phyloP scores from a whole-genome alignment of 2,888 invertebrate species.

The Argyresthia albistria region DNA sequence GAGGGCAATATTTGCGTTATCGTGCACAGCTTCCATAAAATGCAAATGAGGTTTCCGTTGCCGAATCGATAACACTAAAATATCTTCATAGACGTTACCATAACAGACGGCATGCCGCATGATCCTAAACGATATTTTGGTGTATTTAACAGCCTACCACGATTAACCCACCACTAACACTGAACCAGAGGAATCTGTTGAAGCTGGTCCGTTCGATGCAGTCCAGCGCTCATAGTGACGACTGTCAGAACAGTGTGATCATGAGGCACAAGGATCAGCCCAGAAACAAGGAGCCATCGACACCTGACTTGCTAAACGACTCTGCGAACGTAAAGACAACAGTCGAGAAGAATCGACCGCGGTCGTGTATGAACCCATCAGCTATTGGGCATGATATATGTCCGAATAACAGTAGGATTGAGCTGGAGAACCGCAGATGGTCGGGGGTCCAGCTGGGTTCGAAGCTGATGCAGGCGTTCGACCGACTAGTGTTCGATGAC shows the following conservation, averaged over 20 bases:
- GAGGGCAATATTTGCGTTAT: constrained; percentile 36
- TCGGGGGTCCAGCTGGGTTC: constrained; percentile 80
- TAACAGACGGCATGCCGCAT: constrained; percentile 52
- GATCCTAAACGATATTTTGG: constrained; percentile 53
- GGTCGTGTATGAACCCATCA: constrained; percentile 78
- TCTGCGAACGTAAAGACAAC: constrained; percentile 64
- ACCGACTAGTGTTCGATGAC: constrained; percentile 76
- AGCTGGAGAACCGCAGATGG: constrained; percentile 77
- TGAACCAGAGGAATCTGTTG: constrained; percentile 72
- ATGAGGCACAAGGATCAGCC: constrained; percentile 62
- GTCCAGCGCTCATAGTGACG: constrained; percentile 68
- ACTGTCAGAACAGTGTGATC: constrained; percentile 63
- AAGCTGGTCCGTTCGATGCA: constrained; percentile 73
- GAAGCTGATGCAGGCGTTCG: constrained; percentile 81
- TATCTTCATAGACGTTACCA: neutral
- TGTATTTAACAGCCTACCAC: constrained; percentile 70
- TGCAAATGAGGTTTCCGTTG: constrained; percentile 57
- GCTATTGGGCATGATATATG: constrained; percentile 60
- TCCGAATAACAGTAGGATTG: constrained; percentile 60
- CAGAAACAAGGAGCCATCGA: constrained; percentile 61
- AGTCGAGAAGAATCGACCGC: constrained; percentile 74
- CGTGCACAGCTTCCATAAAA: constrained; percentile 70
- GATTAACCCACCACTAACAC: constrained; percentile 70
- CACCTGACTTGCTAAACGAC: constrained; percentile 73
- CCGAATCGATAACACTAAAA: constrained; percentile 4